Base-by-base conservation (phyloP, 2,113 vertebrate genomes). In the Brachypteracias leptosomus region DNA sequence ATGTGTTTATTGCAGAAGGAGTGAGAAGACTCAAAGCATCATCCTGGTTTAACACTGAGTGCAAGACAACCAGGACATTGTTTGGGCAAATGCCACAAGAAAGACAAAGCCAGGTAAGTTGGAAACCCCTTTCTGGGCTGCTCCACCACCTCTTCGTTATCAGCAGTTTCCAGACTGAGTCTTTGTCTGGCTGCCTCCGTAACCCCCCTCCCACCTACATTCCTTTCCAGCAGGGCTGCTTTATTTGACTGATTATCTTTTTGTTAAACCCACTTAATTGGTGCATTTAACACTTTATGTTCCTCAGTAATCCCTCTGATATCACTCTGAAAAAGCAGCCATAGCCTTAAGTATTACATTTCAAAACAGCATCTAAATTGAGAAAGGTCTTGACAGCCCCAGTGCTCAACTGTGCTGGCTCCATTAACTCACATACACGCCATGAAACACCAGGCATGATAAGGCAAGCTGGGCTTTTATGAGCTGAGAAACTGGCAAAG, bases 191-290 rank as follows among this genome's bases (percentile, higher is more conserved):
- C 40, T 82, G 82, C 49, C 68, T 44, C 26, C 38, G 38, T 74
- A 92, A 96, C 52, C 95, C 93, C 46, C 15, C 18, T 47, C 94
- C 81, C 94, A 97, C 95, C 24, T 93, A 94, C 93, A 95, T 96
- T 96, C 96, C 93, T 95, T 89, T 66, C 89, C 54, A 91, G 81
- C 77, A 89, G 49, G 26, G 87, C 66, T 93, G 66, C 66, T 94
- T 96, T 92, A 87, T 89, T 97, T 95, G 91, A 88, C 94, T 15
- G 42, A 42, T 93, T 87, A 74, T 77, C 87, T 95, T 89, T 61
- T 68, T 66, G 20, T 88, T 89, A 96, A 89, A 91, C 35, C 22
- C 81, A 82, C 42, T 96, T 91, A 96, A 96, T 90, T 76, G 63
- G 46, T 24, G 26, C 36, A 15, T 89, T 96, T 97, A 96, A 97